These are phyloP conservation scores for Artibeus lituratus DNA, from an alignment of 2,797 vertebrate species.

Conservation along the genomic window DNA sequence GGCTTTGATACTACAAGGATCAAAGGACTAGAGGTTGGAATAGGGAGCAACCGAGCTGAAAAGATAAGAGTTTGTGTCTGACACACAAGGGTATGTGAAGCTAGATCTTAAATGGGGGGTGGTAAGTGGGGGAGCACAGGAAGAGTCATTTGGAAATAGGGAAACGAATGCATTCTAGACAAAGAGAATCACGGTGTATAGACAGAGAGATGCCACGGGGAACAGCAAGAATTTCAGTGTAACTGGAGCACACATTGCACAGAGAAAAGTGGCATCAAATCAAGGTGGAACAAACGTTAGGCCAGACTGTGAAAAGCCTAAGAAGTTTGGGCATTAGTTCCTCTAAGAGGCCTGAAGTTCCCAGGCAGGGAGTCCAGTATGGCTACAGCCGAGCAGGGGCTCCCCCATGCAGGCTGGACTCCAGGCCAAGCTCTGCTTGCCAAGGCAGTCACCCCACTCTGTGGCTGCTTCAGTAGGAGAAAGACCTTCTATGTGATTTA, in stretches of 20 bases:
- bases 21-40: not conserved
- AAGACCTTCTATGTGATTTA: not conserved
- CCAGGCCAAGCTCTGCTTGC: not conserved
- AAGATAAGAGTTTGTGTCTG: not conserved
- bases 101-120: not conserved
- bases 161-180: not conserved
- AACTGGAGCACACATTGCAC: not conserved
- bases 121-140: not conserved
- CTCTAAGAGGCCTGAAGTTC: not conserved
- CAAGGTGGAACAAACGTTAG: not conserved
- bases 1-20: not conserved
- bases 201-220: not conserved
- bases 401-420: not conserved
- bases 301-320: not conserved
- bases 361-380: not conserved
- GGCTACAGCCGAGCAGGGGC: not conserved
- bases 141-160: not conserved
- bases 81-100: not conserved
- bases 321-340: not conserved
- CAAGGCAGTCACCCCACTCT: not conserved
- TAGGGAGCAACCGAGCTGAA: not conserved
- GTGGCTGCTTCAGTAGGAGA: not conserved
- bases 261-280: not conserved
- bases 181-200: not conserved
- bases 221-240: not conserved